Conservation (phyloP, 2,797 vertebrate genomes). For the Mormyrops boulengeri region DNA sequence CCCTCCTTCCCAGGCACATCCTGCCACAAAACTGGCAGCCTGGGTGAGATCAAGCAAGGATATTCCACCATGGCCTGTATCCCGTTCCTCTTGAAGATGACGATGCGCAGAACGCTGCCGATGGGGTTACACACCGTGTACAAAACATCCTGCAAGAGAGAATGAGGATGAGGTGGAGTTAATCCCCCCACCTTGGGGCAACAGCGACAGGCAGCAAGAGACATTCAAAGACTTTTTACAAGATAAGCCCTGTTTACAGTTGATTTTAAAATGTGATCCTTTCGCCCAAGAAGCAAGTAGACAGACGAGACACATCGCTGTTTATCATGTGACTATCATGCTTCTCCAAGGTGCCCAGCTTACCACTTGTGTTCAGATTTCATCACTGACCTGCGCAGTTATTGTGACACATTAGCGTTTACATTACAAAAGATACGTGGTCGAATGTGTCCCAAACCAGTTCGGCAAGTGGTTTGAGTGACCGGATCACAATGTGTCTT, state of each 20-base stretch:
- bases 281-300: background rate
- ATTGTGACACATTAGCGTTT: background rate
- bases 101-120: conserved; percentile 88
- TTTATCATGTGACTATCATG: background rate
- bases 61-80: conserved; percentile 99
- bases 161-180: background rate
- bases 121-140: conserved; percentile 95
- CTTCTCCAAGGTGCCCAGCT: background rate
- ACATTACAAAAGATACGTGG: background rate
- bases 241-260: background rate
- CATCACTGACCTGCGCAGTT: background rate
- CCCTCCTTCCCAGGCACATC: background rate
- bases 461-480: background rate
- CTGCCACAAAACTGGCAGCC: background rate
- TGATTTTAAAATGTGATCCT: background rate
- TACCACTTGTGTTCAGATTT: background rate
- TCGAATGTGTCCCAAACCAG: background rate
- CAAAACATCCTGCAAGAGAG: conserved; percentile 75
- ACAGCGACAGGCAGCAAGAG: background rate
- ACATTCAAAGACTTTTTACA: background rate
- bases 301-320: background rate
- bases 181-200: background rate
- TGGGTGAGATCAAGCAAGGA: conserved; percentile 60
- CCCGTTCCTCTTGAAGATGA: conserved; percentile 96
- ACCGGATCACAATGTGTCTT: background rate